These are phyloP conservation scores for Erythrolamprus reginae DNA, from an alignment of 2,113 vertebrate genomes.

Conservation along the genomic window DNA sequence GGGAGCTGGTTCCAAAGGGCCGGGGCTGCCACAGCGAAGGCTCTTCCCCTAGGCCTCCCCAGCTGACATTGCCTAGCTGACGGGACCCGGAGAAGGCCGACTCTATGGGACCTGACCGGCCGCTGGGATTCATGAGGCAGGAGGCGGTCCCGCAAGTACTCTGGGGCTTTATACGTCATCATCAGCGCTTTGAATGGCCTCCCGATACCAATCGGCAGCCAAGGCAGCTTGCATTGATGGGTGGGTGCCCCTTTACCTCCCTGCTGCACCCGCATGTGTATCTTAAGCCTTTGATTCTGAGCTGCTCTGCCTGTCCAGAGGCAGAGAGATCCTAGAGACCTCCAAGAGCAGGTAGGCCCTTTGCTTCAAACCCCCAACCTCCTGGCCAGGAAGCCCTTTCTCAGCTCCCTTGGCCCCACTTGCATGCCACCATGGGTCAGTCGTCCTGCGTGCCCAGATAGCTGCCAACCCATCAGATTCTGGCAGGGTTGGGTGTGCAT, in stretches of 20 bases:
- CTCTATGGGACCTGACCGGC: too few relatives aligned
- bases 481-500: not conserved
- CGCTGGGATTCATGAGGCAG: too few relatives aligned
- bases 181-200: too few relatives aligned
- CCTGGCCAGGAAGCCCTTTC: not conserved
- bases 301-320: not conserved
- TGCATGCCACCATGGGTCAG: not conserved
- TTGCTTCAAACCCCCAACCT: not conserved
- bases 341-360: not conserved
- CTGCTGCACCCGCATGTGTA: not conserved
- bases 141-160: too few relatives aligned
- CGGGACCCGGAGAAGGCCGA: too few relatives aligned
- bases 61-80: too few relatives aligned
- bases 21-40: too few relatives aligned
- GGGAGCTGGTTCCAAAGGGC: too few relatives aligned
- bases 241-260: not conserved
- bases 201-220: too few relatives aligned
- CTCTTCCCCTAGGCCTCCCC: too few relatives aligned
- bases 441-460: not conserved
- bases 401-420: not conserved
- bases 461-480: not conserved
- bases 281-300: not conserved
- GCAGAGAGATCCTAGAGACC: not conserved
- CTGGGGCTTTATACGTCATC: too few relatives aligned
- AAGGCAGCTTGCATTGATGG: too few relatives aligned